A percentile compares a stretch with the other conserved stretches of the same genome.
Conservation (phyloP, 1,140 invertebrate genomes). For the Thaumatotibia leucotreta region DNA sequence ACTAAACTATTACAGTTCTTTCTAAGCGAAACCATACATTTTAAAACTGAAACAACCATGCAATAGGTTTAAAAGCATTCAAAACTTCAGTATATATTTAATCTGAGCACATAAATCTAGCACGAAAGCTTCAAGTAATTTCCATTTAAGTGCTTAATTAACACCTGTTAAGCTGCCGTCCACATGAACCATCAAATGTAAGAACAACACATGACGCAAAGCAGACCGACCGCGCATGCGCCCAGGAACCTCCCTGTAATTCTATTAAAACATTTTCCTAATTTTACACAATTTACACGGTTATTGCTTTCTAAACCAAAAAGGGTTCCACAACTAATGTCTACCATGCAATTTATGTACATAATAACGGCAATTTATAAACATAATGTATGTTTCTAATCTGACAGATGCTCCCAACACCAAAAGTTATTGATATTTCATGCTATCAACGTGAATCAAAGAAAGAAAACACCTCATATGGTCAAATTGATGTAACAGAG, state of each 20-base stretch:
- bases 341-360: background rate
- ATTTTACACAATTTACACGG: background rate
- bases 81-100: background rate
- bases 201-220: constrained; percentile 40
- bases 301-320: background rate
- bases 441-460: background rate
- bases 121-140: background rate
- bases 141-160: constrained; percentile 1
- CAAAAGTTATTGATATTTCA: constrained; percentile 1
- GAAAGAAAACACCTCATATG: background rate
- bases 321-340: background rate
- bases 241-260: constrained; percentile 31
- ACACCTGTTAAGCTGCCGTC: constrained; percentile 2
- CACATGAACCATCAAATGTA: constrained; percentile 4
- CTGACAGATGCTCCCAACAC: background rate
- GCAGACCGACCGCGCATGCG: constrained; percentile 40
- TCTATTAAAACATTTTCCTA: constrained; percentile 32
- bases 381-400: background rate
- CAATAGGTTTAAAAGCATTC: background rate
- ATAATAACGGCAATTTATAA: background rate
- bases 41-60: background rate
- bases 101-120: background rate
- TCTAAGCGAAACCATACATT: background rate
- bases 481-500: background rate
- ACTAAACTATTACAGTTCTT: background rate